These are phyloP conservation scores for Epinephelus fuscoguttatus DNA, from an alignment of 2,113 vertebrate genomes.

Conservation along the genomic window DNA sequence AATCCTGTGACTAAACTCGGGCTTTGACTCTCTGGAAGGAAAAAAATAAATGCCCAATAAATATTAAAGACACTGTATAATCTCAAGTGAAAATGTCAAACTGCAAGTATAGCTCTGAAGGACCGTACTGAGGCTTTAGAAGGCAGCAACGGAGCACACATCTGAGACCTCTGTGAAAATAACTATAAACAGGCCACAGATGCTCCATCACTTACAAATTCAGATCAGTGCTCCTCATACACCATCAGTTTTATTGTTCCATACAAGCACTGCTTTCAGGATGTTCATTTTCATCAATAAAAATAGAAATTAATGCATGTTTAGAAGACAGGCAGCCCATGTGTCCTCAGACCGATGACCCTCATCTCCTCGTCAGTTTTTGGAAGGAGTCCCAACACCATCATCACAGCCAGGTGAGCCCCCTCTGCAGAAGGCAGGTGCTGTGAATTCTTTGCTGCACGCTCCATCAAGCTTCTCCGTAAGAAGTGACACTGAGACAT, in stretches of 20 bases:
- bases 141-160: constrained; percentile 23
- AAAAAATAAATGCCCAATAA: background rate
- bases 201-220: constrained; percentile 3
- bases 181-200: constrained; percentile 10
- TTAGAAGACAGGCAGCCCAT: constrained; percentile 25
- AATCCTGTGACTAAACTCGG: background rate
- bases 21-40: background rate
- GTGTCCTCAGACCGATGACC: constrained; percentile 20
- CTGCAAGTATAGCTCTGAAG: constrained; percentile 24
- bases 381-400: constrained; percentile 40
- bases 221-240: constrained; percentile 4
- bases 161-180: constrained; percentile 4
- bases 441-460: constrained; percentile 24
- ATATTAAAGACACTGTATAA: constrained; percentile 12
- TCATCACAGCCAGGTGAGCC: constrained; percentile 41
- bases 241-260: constrained; percentile 32
- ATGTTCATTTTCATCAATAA: constrained; percentile 12
- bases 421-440: constrained; percentile 23
- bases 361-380: constrained; percentile 34
- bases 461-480: constrained; percentile 32
- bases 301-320: constrained; percentile 38
- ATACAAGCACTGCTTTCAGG: constrained; percentile 48
- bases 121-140: constrained; percentile 2
- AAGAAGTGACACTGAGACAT: constrained; percentile 32
- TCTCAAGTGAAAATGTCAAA: constrained; percentile 39